Conservation (phyloP, 37 sponge, comb jelly and placozoan species). For the Tethya wilhelma region DNA sequence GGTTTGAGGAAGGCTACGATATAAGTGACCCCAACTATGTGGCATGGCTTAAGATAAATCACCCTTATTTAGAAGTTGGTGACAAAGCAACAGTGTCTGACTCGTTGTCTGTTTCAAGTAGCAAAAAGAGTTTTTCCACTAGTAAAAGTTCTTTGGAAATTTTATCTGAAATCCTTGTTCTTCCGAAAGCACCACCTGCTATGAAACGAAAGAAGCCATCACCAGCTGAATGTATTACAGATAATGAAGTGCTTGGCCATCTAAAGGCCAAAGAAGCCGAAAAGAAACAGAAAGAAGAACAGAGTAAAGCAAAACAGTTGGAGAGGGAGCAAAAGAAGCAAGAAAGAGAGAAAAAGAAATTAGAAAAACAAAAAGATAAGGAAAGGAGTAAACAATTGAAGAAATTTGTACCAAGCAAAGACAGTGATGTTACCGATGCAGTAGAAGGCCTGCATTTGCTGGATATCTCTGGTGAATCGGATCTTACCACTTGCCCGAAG, state of each 20-base stretch:
- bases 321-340: too few species aligned
- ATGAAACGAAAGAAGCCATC: constrained; percentile 17
- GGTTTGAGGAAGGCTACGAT: constrained; percentile 51
- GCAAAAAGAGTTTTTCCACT: too few species aligned
- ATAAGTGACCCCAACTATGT: constrained; percentile 37
- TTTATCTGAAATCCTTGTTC: constrained; percentile 14
- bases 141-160: neutral
- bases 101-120: neutral
- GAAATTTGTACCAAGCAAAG: neutral
- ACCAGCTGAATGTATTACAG: constrained; percentile 59
- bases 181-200: constrained; percentile 30
- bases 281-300: too few species aligned
- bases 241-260: constrained; percentile 27
- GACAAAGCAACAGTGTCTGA: neutral
- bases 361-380: too few species aligned
- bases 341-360: too few species aligned
- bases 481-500: too few species aligned
- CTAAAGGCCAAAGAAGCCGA: too few species aligned
- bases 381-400: too few species aligned
- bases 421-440: too few species aligned
- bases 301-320: too few species aligned
- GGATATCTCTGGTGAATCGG: too few species aligned
- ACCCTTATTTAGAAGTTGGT: constrained; percentile 21
- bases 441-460: too few species aligned
- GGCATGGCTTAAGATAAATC: constrained; percentile 32